Evolutionary conservation across 1,140 invertebrate species (phyloP).

Genomic region (Manduca sexta): DNA sequence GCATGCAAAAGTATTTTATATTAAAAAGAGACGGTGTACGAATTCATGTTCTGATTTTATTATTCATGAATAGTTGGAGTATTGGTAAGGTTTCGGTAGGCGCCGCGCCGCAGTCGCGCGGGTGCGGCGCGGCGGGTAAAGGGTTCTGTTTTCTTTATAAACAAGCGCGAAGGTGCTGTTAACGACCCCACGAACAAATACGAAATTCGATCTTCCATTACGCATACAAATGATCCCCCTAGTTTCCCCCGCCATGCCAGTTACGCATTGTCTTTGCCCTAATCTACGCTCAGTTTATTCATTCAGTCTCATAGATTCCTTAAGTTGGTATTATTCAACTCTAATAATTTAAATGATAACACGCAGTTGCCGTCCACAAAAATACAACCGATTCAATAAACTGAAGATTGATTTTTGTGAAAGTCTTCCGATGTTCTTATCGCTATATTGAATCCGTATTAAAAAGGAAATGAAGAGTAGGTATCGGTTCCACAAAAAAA

Average conservation of each 20-base stretch:
- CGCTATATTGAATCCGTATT: conserved; percentile 36
- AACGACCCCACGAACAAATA: conserved; percentile 70
- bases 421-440: conserved; percentile 30
- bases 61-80: conserved; percentile 10
- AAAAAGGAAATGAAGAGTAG: conserved; percentile 45
- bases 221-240: conserved; percentile 67
- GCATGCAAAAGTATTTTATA: too few relatives aligned
- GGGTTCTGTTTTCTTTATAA: conserved; percentile 70
- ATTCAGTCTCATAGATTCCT: background rate
- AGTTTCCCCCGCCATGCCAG: conserved; percentile 26
- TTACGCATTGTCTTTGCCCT: conserved; percentile 56
- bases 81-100: conserved; percentile 30
- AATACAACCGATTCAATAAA: conserved; percentile 13
- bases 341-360: too few relatives aligned
- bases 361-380: too few relatives aligned
- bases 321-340: background rate
- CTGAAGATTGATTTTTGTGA: conserved; percentile 27
- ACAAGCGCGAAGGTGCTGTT: conserved; percentile 66
- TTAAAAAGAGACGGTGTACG: background rate
- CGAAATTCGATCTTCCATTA: conserved; percentile 71
- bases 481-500: conserved; percentile 43
- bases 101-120: conserved; percentile 20
- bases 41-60: conserved; percentile 3
- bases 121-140: conserved; percentile 35
- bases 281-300: conserved; percentile 25